Percentiles rank a stretch among this genome's conserved stretches.
Evolutionary conservation across 2,888 invertebrate species (phyloP).

Genomic region (Serrognathus titanus): DNA sequence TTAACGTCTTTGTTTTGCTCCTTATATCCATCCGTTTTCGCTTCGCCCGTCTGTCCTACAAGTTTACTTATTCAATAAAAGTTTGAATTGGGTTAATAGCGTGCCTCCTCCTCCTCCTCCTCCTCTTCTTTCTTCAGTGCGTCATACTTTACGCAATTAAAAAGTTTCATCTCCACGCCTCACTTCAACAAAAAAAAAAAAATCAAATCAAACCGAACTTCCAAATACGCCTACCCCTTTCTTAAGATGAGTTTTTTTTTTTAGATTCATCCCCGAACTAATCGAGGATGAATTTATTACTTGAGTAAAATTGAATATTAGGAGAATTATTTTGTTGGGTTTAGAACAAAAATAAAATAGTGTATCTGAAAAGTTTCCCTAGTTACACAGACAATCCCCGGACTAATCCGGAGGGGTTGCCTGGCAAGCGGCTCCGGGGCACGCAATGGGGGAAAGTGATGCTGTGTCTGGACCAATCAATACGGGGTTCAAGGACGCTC

Average conservation of each 20-base stretch:
- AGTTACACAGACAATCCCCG: slow-evolving; percentile 30
- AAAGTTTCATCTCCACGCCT: background rate
- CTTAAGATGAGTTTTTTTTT: no score
- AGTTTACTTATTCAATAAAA: slow-evolving; percentile 32
- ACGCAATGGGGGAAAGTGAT: slow-evolving; percentile 47
- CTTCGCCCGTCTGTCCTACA: slow-evolving; percentile 39
- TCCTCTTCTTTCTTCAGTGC: background rate
- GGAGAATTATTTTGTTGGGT: no score
- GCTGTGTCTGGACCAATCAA: slow-evolving; percentile 43
- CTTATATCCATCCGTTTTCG: slow-evolving; percentile 44
- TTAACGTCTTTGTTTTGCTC: slow-evolving; percentile 46
- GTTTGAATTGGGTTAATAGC: slow-evolving; percentile 29
- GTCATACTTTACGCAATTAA: background rate
- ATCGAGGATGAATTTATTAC: no score
- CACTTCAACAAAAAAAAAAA: no score
- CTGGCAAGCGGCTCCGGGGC: slow-evolving; percentile 37
- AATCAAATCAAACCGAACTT: background rate
- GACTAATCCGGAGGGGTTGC: slow-evolving; percentile 33
- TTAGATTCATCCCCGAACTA: no score
- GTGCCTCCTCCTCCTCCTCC: slow-evolving; percentile 1
- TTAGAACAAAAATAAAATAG: no score
- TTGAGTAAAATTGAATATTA: no score
- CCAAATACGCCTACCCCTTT: no score
- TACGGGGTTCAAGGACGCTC: slow-evolving; percentile 40
- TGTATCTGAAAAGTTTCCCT: slow-evolving; percentile 16